Percentiles rank a stretch among this genome's conserved stretches.
These are phyloP conservation scores for Lota lota DNA, from an alignment of 2,113 vertebrate genomes.

Conservation along the genomic window DNA sequence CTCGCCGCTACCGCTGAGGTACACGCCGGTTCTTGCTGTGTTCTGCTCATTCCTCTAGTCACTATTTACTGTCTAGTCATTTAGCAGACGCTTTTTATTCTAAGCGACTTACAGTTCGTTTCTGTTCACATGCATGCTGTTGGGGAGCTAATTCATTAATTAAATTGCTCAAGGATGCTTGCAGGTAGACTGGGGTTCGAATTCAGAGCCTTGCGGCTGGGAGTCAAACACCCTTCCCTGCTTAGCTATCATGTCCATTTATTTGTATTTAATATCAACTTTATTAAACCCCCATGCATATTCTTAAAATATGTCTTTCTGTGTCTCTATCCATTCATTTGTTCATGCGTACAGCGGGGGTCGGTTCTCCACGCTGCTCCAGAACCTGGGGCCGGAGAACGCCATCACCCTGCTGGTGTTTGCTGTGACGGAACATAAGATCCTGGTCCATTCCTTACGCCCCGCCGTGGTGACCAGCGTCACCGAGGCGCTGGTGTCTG, in stretches of 20 bases:
- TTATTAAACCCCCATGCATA: neutral
- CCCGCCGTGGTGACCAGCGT: conserved; percentile 96
- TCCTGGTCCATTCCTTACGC: conserved; percentile 93
- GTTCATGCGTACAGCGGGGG: conserved; percentile 77
- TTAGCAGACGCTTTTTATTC: no score
- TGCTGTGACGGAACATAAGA: conserved; percentile 96
- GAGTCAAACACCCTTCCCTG: neutral
- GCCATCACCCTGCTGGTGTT: conserved; percentile 90
- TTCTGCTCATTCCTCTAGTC: no score
- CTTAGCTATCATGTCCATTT: neutral
- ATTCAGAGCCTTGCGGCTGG: neutral
- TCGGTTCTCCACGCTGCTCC: conserved; percentile 91
- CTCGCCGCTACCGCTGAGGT: conserved; percentile 92
- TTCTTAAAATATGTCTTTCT: neutral
- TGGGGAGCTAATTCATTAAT: no score
- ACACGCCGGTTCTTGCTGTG: conserved; percentile 41
- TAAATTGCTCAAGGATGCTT: no score
- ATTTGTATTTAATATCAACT: neutral
- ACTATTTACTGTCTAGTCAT: neutral
- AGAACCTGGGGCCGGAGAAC: conserved; percentile 95
- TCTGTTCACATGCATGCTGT: no score
- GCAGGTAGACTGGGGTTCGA: no score
- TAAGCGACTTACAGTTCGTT: neutral
- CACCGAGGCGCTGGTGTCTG: conserved; percentile 94
- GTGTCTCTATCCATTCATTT: neutral